Percentiles rank a stretch among this genome's conserved stretches.
These are phyloP conservation scores for Empis stercorea DNA, from an alignment of 2,888 invertebrate genomes.

Conservation along the genomic window DNA sequence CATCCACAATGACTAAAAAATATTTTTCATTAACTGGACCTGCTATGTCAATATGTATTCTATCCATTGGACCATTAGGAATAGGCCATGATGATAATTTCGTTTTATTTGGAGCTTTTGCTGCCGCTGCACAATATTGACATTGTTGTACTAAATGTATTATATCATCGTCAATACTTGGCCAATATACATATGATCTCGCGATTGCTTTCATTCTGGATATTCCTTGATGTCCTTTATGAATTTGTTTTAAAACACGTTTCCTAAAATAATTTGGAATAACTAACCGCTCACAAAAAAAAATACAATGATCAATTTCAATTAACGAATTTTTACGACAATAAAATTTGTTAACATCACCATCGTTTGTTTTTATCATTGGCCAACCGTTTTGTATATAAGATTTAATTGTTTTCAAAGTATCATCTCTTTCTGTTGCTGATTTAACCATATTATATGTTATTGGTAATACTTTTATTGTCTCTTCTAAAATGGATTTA, in stretches of 20 bases:
- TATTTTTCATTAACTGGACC: slow-evolving; percentile 19
- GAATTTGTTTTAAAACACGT: slow-evolving; percentile 4
- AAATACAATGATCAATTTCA: neutral
- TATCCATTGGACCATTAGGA: slow-evolving; percentile 22
- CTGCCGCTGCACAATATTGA: slow-evolving; percentile 16
- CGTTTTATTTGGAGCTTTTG: slow-evolving; percentile 19
- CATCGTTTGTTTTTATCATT: neutral
- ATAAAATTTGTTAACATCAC: too few species aligned
- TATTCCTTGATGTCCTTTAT: slow-evolving; percentile 8
- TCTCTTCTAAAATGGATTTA: slow-evolving; percentile 2
- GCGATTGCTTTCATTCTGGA: slow-evolving; percentile 6
- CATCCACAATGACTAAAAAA: slow-evolving; percentile 9
- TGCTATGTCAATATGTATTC: slow-evolving; percentile 34
- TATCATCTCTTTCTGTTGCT: neutral
- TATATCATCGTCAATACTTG: slow-evolving; percentile 19
- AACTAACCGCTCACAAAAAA: slow-evolving; percentile 1
- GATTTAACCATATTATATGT: neutral
- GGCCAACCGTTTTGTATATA: neutral
- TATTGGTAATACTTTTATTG: neutral
- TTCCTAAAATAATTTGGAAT: slow-evolving; percentile 2
- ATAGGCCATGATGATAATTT: slow-evolving; percentile 15
- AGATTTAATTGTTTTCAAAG: neutral
- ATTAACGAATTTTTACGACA: too few species aligned
- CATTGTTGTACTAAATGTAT: slow-evolving; percentile 17
- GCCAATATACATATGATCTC: slow-evolving; percentile 18